Evolutionary conservation across 2,888 invertebrate species (phyloP).

Genomic region (Adelognathus sp.): DNA sequence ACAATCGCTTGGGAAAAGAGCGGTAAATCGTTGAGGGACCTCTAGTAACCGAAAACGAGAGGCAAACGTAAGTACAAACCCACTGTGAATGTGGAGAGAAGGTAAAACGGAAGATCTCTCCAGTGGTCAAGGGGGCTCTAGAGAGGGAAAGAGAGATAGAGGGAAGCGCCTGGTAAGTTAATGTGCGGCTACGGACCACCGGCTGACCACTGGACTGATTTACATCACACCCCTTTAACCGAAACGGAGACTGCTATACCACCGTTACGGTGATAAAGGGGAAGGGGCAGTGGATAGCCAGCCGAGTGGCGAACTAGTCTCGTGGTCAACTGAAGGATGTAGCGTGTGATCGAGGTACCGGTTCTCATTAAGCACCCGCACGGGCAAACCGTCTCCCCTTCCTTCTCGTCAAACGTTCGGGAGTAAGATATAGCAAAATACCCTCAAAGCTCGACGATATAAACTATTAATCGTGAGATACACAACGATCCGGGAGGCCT

Average conservation of each 20-base stretch:
- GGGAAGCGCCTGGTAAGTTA: constrained; percentile 71
- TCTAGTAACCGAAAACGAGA: background rate
- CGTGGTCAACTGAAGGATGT: constrained; percentile 78
- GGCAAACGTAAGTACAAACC: background rate
- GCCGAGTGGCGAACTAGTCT: constrained; percentile 56
- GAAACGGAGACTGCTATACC: constrained; percentile 54
- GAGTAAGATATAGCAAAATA: constrained; percentile 13
- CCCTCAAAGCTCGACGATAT: background rate
- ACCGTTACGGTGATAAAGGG: constrained; percentile 7
- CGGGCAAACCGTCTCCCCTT: constrained; percentile 55
- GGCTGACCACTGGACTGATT: constrained; percentile 80
- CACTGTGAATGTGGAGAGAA: background rate
- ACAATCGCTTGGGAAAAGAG: constrained; percentile 4
- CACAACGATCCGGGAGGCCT: too few relatives aligned
- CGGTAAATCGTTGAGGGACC: background rate
- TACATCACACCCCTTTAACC: constrained; percentile 78
- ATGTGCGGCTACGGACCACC: constrained; percentile 77
- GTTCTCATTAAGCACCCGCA: constrained; percentile 71
- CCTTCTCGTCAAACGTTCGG: background rate
- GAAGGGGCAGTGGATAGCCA: constrained; percentile 50
- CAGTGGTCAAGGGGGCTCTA: constrained; percentile 26
- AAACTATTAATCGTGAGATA: too few relatives aligned
- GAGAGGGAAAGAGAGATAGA: constrained; percentile 12
- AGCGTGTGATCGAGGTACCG: constrained; percentile 73
- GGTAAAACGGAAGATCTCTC: constrained; percentile 35